Base-by-base conservation (phyloP, 2,797 vertebrate genomes). In the Sebastes vulpes region DNA sequence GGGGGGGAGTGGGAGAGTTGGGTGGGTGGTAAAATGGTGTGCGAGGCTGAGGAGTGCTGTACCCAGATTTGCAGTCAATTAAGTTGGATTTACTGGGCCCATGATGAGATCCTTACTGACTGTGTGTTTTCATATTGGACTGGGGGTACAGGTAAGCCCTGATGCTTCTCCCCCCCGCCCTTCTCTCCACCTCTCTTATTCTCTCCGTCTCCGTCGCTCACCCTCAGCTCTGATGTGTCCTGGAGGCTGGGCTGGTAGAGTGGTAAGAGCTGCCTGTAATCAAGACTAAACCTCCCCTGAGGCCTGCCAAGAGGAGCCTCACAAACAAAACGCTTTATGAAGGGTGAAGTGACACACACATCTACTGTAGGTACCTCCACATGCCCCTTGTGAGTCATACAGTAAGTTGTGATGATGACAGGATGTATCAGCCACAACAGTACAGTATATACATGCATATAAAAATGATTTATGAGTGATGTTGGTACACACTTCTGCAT, bases 51-150 rank as follows among this genome's bases (percentile, higher is more conserved):
- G 66, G 48, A 82, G 59, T 60, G 85, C 80, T 90, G 69, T 85
- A 82, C 83, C 84, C 83, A 95, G 95, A 96, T 96, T 95, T 96
- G 90, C 88, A 95, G 95, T 93, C 94, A 96, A 96, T 96, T 96
- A 96, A 91, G 81, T 83, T 87, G 95, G 96, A 96, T 96, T 96
- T 96, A 94, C 77, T 63, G 60, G 71, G 57, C 56, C 81, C 54
- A 76, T 71, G 76, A 89, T 85, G 60, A 87, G 91, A 86, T 90
- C 77, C 71, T 61, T 25, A 69, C 85, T 29, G 77, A 77, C 23
- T 87, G 78, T 67, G 85, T 91, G 90, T 84, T 90, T 93, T 96
- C 86, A 95, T 95, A 96, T 96, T 94, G 91, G 92, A 90, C 82
- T 31, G 18, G 60, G 78, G 90, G 91, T 87, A 85, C 87, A 87